Base-by-base conservation (phyloP, 2,888 invertebrate species). In the Anagyrus pseudococci region DNA sequence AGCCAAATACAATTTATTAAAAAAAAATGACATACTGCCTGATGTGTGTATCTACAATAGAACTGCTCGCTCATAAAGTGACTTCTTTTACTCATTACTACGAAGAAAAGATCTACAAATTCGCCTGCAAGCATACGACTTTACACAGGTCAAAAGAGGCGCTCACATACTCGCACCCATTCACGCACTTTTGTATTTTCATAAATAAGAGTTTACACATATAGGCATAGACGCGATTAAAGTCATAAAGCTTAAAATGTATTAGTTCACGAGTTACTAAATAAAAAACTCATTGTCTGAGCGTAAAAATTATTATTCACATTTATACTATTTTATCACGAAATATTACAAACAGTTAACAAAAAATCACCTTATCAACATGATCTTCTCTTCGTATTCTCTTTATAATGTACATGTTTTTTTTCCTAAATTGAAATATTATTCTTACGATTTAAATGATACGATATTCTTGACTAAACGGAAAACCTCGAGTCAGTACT, bases 251-350 rank as follows among this genome's bases (percentile, higher is more conserved):
- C 50, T 10, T 61, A 61, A 65, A 65, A 61, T 46, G 49, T 23
- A 56, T 59, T 52, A 57, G 60, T 64, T 53, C 44, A 29, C 46
- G 19, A 41, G 10, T 54, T 26, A 54, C 20, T 47, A 48, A 3
- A 56, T 49, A 53, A 48, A 55, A 58, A 37, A 56, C 15, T 54
- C 53, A 62, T 25, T 52, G 20, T 37, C 26, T 40, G 20, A 44
- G 50, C 54, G 58, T 61, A 66, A 49, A 66, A 57, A 66, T 62
- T 58, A 65, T 58, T 56, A 59, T 59, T 58, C 47, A 62, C 61
- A 56, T 47, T 17, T 52, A 62, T 52, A 23, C 29, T 50, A 56
- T 26, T 46, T 49, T 61, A 25, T 61, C 41, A 44, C 29, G 26
- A 40, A 40, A 40, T 22, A 44, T 19, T 49, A 63, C 22, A 63